These are phyloP conservation scores for Augiades crinisus DNA, from an alignment of 2,888 invertebrate genomes.

Conservation along the genomic window DNA sequence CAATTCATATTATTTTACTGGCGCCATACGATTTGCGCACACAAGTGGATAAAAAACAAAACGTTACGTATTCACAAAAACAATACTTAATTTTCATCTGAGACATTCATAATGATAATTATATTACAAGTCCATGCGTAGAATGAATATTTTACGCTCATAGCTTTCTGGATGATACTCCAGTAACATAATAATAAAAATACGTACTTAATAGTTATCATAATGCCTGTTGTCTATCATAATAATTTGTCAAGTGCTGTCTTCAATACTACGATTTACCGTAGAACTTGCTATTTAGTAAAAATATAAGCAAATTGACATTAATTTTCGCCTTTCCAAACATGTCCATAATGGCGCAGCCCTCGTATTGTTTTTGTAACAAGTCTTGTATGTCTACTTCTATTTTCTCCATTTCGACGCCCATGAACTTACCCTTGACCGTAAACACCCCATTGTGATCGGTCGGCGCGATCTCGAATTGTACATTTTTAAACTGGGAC, in stretches of 20 bases:
- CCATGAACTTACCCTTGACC: slow-evolving; percentile 88
- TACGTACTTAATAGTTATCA: too few species aligned
- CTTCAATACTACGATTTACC: slow-evolving; percentile 61
- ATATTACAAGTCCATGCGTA: too few species aligned
- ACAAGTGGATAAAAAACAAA: too few species aligned
- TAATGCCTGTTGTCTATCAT: too few species aligned
- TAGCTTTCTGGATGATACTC: too few species aligned
- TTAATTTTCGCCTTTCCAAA: slow-evolving; percentile 90
- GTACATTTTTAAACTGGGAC: slow-evolving; percentile 87
- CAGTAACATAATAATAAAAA: too few species aligned
- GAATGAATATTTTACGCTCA: too few species aligned
- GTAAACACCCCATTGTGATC: slow-evolving; percentile 85
- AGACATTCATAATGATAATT: too few species aligned
- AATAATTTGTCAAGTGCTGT: not conserved
- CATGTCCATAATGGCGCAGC: slow-evolving; percentile 87
- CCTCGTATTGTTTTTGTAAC: slow-evolving; percentile 88
- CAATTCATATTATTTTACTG: too few species aligned
- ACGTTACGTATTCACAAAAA: too few species aligned
- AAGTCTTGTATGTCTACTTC: slow-evolving; percentile 87
- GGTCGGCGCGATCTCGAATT: slow-evolving; percentile 87
- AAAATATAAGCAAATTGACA: slow-evolving; percentile 87
- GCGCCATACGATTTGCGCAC: too few species aligned
- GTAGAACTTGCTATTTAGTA: slow-evolving; percentile 89
- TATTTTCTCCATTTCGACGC: slow-evolving; percentile 87
- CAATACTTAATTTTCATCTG: too few species aligned